A percentile compares a stretch with the other conserved stretches of the same genome.
phyloP scores from a whole-genome alignment of 2,113 vertebrate species.

The Alligator sinensis region DNA sequence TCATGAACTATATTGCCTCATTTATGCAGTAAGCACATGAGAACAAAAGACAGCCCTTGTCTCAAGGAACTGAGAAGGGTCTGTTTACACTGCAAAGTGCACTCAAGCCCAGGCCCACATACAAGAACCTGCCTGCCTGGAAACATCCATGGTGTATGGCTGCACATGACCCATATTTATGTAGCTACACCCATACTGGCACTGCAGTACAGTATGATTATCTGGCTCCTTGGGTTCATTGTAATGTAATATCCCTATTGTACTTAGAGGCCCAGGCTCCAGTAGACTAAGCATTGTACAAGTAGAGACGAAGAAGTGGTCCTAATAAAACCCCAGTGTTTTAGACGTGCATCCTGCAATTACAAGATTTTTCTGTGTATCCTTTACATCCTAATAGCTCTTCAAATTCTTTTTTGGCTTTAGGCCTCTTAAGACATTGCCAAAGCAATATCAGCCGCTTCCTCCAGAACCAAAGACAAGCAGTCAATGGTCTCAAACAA shows the following conservation, averaged over 20 bases:
- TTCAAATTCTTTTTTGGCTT: slow-evolving; percentile 35
- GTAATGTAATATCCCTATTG: background rate
- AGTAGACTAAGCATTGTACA: slow-evolving; percentile 2
- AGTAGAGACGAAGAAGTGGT: background rate
- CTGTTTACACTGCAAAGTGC: background rate
- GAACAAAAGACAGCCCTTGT: too few species aligned
- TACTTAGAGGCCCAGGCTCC: background rate
- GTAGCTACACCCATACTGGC: background rate
- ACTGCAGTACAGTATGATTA: rapidly evolving
- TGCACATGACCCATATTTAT: background rate
- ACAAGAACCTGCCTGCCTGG: background rate
- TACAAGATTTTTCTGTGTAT: background rate
- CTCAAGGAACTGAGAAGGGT: too few species aligned
- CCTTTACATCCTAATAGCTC: background rate
- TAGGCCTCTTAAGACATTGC: slow-evolving; percentile 66
- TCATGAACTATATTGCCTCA: background rate
- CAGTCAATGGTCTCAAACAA: background rate
- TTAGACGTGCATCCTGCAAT: background rate
- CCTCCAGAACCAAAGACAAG: slow-evolving; percentile 45
- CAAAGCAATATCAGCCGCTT: slow-evolving; percentile 54
- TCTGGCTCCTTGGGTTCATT: background rate
- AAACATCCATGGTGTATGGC: background rate
- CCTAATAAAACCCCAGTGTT: background rate
- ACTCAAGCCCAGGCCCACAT: background rate
- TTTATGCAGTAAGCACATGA: too few species aligned